Evolutionary conservation across 2,113 vertebrate species (phyloP).

Genomic region (Chrysemys picta): DNA sequence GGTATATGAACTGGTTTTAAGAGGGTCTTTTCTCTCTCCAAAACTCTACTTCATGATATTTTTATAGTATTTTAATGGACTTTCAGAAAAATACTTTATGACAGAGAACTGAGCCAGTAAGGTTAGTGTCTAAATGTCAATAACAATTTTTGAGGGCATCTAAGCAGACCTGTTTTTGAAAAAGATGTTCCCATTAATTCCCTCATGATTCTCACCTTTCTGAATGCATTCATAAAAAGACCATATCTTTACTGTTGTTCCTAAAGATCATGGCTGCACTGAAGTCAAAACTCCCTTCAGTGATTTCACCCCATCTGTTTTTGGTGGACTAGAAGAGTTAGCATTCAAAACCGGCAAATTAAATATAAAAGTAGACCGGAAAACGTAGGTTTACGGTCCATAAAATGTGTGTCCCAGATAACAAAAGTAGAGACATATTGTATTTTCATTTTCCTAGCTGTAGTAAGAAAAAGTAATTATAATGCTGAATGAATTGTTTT

Average conservation of each 20-base stretch:
- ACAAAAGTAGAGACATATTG: not conserved
- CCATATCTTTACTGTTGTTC: not conserved
- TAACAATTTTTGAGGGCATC: not conserved
- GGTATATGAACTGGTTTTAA: not conserved
- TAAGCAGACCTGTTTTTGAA: not conserved
- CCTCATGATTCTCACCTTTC: not conserved
- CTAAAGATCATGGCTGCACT: not conserved
- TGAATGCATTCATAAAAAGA: not conserved
- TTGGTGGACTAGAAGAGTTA: not conserved
- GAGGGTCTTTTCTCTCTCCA: not conserved
- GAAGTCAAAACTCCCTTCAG: not conserved
- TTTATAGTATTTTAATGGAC: rapidly evolving
- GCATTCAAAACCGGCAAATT: not conserved
- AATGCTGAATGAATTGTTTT: not conserved
- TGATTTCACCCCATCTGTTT: not conserved
- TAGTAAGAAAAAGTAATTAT: not conserved
- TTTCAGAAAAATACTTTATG: not conserved
- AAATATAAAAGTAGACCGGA: not conserved
- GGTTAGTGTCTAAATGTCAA: not conserved
- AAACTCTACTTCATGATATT: not conserved
- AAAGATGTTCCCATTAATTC: not conserved
- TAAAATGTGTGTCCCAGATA: not conserved
- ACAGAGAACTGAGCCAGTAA: not conserved
- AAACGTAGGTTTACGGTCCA: not conserved
- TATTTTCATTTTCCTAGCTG: not conserved